Percentiles rank a stretch among this genome's conserved stretches.
Conservation (phyloP, 2,797 vertebrate species). For the Gastrophryne carolinensis region DNA sequence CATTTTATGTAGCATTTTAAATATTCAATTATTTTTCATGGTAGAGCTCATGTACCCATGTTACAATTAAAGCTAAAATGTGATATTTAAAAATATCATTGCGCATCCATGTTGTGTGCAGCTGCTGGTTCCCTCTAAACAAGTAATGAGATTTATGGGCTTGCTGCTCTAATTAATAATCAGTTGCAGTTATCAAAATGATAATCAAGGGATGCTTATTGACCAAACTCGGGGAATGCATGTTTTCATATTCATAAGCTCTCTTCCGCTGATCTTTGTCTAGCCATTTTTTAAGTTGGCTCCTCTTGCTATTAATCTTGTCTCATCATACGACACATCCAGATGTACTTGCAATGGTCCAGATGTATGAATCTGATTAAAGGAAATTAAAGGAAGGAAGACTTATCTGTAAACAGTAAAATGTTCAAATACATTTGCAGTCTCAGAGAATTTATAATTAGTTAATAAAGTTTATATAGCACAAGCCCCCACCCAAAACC, state of each 20-base stretch:
- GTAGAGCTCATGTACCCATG: too few relatives aligned
- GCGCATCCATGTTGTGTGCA: constrained; percentile 24
- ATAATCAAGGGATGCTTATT: constrained; percentile 19
- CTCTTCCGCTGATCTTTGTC: constrained; percentile 19
- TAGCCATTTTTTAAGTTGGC: constrained; percentile 34
- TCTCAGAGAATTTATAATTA: too few relatives aligned
- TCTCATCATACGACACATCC: constrained; percentile 22
- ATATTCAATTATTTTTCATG: too few relatives aligned
- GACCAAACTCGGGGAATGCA: constrained; percentile 17
- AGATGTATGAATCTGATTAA: constrained; percentile 38
- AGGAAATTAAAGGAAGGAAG: too few relatives aligned
- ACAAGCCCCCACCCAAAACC: too few relatives aligned
- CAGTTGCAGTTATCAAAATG: constrained; percentile 36
- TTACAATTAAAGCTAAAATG: too few relatives aligned
- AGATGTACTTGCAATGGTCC: constrained; percentile 33
- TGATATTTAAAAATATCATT: too few relatives aligned
- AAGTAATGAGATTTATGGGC: constrained; percentile 10
- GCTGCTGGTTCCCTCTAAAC: background rate
- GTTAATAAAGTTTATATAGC: too few relatives aligned
- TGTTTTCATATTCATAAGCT: constrained; percentile 43
- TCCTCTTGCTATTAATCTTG: constrained; percentile 16
- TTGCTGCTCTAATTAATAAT: constrained; percentile 31
- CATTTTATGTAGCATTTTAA: too few relatives aligned
- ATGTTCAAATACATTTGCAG: background rate
- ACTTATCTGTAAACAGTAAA: background rate